These are phyloP conservation scores for Parapsyche elsis DNA, from an alignment of 1,140 invertebrate species.

Conservation along the genomic window DNA sequence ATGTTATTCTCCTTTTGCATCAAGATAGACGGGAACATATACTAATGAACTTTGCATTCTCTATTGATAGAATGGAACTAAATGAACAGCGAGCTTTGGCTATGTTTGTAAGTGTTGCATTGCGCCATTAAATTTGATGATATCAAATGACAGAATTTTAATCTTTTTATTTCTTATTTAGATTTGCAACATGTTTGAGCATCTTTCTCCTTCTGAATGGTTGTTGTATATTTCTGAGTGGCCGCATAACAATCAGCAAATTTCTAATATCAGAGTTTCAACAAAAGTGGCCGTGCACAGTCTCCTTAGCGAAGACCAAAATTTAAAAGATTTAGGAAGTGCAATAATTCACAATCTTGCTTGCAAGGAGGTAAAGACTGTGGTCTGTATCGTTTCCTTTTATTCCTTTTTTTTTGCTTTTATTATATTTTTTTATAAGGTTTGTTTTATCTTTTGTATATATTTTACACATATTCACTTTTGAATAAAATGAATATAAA, in stretches of 20 bases:
- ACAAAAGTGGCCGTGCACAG: conserved; percentile 91
- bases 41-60: conserved; percentile 89
- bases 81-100: conserved; percentile 84
- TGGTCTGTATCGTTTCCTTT: conserved; percentile 80
- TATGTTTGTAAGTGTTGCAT: conserved; percentile 77
- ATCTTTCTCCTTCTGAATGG: conserved; percentile 91
- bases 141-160: conserved; percentile 24
- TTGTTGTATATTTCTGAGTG: conserved; percentile 93
- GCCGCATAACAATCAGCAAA: conserved; percentile 77
- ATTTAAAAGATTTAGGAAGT: conserved; percentile 82
- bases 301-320: conserved; percentile 77
- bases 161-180: conserved; percentile 61
- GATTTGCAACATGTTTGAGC: conserved; percentile 93
- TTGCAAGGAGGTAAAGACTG: conserved; percentile 96
- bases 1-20: conserved; percentile 89
- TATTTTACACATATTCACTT: too few species aligned
- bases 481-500: too few species aligned
- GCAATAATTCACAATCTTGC: conserved; percentile 92
- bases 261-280: conserved; percentile 90
- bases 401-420: too few species aligned
- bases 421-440: too few species aligned
- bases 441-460: too few species aligned
- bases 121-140: background rate
- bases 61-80: conserved; percentile 80
- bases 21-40: conserved; percentile 90